Evolutionary conservation across 2,888 invertebrate genomes (phyloP).

Genomic region (Ophion obscuratus): DNA sequence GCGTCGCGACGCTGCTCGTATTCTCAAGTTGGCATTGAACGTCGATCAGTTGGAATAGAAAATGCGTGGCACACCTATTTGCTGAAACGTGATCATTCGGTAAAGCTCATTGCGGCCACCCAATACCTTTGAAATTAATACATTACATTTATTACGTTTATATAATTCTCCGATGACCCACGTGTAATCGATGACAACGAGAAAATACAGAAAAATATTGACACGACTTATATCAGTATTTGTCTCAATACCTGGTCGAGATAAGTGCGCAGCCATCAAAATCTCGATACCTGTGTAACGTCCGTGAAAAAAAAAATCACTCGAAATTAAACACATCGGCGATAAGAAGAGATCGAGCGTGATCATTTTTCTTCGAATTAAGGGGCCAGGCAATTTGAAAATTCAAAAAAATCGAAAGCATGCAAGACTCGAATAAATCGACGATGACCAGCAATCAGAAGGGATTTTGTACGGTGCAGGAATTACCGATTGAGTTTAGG

Average conservation of each 20-base stretch:
- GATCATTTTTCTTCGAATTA: too few species aligned
- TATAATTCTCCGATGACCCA: background rate
- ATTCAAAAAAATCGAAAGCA: too few species aligned
- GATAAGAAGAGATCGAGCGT: too few species aligned
- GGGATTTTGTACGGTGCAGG: too few species aligned
- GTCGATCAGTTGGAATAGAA: background rate
- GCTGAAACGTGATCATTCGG: background rate
- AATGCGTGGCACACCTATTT: background rate
- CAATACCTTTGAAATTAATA: background rate
- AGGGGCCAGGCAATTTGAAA: too few species aligned
- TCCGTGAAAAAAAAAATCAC: too few species aligned
- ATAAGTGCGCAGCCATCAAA: background rate
- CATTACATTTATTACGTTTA: background rate
- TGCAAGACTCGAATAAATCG: too few species aligned
- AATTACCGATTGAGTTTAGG: too few species aligned
- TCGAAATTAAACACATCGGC: too few species aligned
- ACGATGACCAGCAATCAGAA: too few species aligned
- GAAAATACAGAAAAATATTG: background rate
- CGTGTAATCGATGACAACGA: background rate
- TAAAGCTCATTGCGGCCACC: background rate
- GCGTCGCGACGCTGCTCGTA: background rate
- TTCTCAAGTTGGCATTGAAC: slow-evolving; percentile 12
- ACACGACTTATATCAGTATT: background rate
- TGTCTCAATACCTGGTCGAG: background rate
- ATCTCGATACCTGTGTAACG: background rate